These are phyloP conservation scores for Drosophila tani DNA, from an alignment of 1,140 invertebrate genomes.

Conservation along the genomic window DNA sequence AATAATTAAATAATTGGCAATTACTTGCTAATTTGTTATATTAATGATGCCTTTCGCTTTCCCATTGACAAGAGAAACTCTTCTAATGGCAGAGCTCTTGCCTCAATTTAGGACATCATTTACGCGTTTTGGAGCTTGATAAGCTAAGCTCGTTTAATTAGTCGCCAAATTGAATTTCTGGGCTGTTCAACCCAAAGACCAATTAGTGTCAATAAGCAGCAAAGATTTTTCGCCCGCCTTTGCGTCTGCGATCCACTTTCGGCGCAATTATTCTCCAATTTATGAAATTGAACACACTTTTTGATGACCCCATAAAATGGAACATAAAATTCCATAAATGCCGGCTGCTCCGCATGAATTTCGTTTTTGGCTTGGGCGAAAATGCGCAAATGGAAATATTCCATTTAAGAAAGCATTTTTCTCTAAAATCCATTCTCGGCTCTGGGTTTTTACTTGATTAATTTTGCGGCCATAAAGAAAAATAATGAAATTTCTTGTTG, in stretches of 20 bases:
- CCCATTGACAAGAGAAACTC: neutral
- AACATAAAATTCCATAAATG: constrained; percentile 70
- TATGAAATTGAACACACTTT: constrained; percentile 70
- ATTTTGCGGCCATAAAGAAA: constrained; percentile 66
- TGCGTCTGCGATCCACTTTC: constrained; percentile 21
- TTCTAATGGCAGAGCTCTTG: neutral
- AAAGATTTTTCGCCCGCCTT: constrained; percentile 45
- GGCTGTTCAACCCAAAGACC: constrained; percentile 36
- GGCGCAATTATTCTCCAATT: constrained; percentile 72
- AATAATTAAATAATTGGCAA: neutral
- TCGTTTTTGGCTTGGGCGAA: constrained; percentile 6
- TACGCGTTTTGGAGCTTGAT: constrained; percentile 22
- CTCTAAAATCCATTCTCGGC: constrained; percentile 32
- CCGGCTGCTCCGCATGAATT: constrained; percentile 22
- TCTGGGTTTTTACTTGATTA: constrained; percentile 71
- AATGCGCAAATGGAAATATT: constrained; percentile 60
- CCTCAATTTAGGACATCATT: constrained; percentile 13
- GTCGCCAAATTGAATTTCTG: constrained; percentile 36
- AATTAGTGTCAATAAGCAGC: constrained; percentile 68
- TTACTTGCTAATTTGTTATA: neutral
- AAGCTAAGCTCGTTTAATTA: constrained; percentile 36
- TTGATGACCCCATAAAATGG: constrained; percentile 62
- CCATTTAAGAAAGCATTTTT: constrained; percentile 56
- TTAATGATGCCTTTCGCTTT: neutral
- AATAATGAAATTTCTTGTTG: constrained; percentile 33